Base-by-base conservation (phyloP, 2,888 invertebrate species). In the Spialia ferax region DNA sequence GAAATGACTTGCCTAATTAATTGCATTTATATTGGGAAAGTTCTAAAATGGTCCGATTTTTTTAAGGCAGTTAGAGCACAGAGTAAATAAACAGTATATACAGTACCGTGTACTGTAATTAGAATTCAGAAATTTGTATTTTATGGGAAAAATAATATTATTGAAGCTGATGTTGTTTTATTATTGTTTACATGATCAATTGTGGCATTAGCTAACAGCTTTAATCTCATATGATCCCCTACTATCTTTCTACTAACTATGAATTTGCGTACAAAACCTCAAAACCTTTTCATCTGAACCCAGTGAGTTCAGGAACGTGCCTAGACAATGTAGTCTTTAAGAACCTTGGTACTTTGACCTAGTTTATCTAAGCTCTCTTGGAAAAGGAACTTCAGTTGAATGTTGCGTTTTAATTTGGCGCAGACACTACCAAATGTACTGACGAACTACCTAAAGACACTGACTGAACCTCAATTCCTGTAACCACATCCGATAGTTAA, bases 401-500 rank as follows among this genome's bases (percentile, higher is more conserved):
- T 18, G 20, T 20, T 18, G 10, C 18, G 10, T 48, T 11, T 8
- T 45, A 48, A 48, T 48, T 48, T 48, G 48, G 20, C 20, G 20
- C 48, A n/a, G 20, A 18, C 20, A 10, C 20, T 35, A 35, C 38
- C 55, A n/a, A n/a, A n/a, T n/a, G n/a, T n/a, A n/a, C n/a, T n/a
- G n/a, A 29, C 15, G 10, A 35, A 38, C 38, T 22, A 56, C n/a
- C 38, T 22, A 56, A n/a, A 29, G 29, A 32, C 38, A 48, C 20
- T n/a, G n/a, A 56, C 20, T 26, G 60, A 54, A 52, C 65, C 59
- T 38, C 50, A 50, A 42, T 54, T 66, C 60, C 60, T 66, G 59
- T 66, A 60, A 26, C 65, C 60, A 66, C 54, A 54, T 60, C 52
- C 65, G 52, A 66, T 60, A 60, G 29, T 57, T 13, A 60, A 52